Evolutionary conservation across 1,140 invertebrate species (phyloP).

Genomic region (Brachionus koreanus): DNA sequence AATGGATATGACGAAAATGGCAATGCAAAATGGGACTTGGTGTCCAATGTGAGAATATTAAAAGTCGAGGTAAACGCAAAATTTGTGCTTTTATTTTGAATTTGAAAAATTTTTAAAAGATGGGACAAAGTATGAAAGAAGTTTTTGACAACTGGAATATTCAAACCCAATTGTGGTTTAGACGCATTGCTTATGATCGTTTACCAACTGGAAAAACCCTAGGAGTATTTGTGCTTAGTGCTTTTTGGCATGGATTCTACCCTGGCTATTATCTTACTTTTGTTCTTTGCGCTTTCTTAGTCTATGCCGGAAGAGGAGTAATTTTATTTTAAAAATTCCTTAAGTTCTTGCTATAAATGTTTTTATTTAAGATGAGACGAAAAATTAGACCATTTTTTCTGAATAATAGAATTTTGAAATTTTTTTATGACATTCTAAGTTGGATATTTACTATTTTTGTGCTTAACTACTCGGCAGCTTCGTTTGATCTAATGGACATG

Average conservation of each 20-base stretch:
- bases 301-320: conserved; percentile 62
- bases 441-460: conserved; percentile 72
- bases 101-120: conserved; percentile 58
- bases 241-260: conserved; percentile 93
- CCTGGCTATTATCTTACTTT: conserved; percentile 96
- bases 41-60: conserved; percentile 82
- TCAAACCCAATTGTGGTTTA: conserved; percentile 75
- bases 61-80: conserved; percentile 80
- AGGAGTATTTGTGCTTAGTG: conserved; percentile 79
- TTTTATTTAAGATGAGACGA: conserved; percentile 63
- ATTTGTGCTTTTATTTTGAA: background rate
- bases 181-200: conserved; percentile 79
- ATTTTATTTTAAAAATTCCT: background rate
- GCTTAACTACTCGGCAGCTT: conserved; percentile 78
- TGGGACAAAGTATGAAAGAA: conserved; percentile 72
- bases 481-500: conserved; percentile 78
- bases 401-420: conserved; percentile 63
- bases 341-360: background rate
- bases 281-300: conserved; percentile 77
- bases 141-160: conserved; percentile 85
- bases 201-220: conserved; percentile 61
- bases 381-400: conserved; percentile 73
- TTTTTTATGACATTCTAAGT: conserved; percentile 73
- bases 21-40: conserved; percentile 76
- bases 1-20: conserved; percentile 70